Conservation (phyloP, 2,797 vertebrate species). For the Anisognathus igniventris region DNA sequence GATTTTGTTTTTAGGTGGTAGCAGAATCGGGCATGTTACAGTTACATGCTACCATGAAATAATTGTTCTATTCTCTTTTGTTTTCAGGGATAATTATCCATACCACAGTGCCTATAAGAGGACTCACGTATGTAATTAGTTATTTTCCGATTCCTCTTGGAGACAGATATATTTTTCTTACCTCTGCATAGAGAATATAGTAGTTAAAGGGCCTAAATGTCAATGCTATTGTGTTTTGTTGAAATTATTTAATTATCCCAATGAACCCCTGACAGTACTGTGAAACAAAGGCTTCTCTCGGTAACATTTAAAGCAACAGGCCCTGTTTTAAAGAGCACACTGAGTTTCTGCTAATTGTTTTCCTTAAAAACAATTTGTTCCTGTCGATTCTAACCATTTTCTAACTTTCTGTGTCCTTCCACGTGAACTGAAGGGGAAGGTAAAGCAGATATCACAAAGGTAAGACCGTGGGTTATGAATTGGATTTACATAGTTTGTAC, state of each 20-base stretch:
- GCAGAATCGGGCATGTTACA: neutral
- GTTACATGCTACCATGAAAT: neutral
- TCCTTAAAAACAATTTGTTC: neutral
- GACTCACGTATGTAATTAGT: constrained; percentile 33
- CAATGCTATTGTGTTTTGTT: neutral
- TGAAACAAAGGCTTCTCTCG: neutral
- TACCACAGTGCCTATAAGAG: neutral
- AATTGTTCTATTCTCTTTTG: constrained; percentile 4
- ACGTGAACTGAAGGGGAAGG: neutral
- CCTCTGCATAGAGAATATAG: neutral
- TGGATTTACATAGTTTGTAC: neutral
- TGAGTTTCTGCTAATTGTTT: neutral
- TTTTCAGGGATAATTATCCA: constrained; percentile 26
- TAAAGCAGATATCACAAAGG: constrained; percentile 9
- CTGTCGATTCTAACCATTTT: neutral
- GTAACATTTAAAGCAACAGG: neutral
- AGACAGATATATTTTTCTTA: neutral
- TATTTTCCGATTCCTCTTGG: neutral
- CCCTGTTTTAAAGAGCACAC: neutral
- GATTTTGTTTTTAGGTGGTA: neutral
- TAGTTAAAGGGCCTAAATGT: neutral
- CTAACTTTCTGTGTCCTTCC: neutral
- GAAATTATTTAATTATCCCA: neutral
- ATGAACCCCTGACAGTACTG: neutral
- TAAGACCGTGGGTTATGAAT: neutral